These are phyloP conservation scores for Galerucella nymphaeae DNA, from an alignment of 2,888 invertebrate genomes.

Conservation along the genomic window DNA sequence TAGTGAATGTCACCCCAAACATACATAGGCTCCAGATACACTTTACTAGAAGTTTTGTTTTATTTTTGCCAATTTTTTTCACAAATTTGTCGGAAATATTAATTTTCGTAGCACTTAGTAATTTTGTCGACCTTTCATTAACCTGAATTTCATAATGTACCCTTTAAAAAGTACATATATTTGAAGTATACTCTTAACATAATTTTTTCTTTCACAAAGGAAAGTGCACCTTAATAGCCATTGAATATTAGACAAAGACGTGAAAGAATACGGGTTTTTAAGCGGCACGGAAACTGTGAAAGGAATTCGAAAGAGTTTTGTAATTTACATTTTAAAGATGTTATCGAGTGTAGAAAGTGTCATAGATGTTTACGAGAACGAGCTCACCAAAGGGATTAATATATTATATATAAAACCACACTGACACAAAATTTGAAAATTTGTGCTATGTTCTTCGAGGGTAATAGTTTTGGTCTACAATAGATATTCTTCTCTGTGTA, in stretches of 20 bases:
- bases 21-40: too few relatives aligned
- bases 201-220: constrained; percentile 12
- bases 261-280: constrained; percentile 2
- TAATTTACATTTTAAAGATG: constrained; percentile 62
- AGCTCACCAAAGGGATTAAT: constrained; percentile 41
- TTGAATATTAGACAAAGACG: constrained; percentile 14
- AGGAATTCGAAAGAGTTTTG: constrained; percentile 54
- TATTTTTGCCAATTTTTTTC: too few relatives aligned
- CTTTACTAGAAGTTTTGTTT: background rate
- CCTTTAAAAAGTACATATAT: background rate
- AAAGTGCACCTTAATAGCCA: constrained; percentile 10
- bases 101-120: too few relatives aligned
- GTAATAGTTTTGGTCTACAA: too few relatives aligned
- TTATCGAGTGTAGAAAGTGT: constrained; percentile 53
- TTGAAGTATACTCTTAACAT: constrained; percentile 11
- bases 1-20: too few relatives aligned
- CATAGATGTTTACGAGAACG: constrained; percentile 38
- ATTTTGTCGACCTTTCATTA: background rate
- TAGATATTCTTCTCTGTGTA: too few relatives aligned
- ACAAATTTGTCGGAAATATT: background rate
- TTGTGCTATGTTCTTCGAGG: too few relatives aligned
- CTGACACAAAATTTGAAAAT: too few relatives aligned
- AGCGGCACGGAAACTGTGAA: constrained; percentile 22
- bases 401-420: background rate
- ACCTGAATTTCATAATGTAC: background rate